Conservation (phyloP, 2,888 invertebrate species). For the Steinernema carpocapsae region DNA sequence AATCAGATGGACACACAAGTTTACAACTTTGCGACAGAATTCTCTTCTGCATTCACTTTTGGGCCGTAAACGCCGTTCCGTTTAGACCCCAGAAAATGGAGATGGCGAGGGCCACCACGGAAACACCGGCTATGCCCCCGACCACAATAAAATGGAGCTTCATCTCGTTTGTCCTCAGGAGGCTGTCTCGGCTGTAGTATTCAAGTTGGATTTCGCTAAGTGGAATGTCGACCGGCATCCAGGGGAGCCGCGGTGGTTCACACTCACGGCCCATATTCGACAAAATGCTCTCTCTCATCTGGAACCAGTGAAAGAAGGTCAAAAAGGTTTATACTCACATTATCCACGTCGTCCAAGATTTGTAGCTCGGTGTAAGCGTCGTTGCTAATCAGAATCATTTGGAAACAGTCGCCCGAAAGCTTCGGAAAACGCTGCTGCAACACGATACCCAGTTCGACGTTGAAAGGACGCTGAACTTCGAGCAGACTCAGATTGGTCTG, state of each 20-base stretch:
- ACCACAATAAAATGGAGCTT: slow-evolving; percentile 49
- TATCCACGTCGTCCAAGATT: slow-evolving; percentile 16
- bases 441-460: slow-evolving; percentile 43
- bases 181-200: slow-evolving; percentile 48
- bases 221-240: slow-evolving; percentile 22
- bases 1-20: neutral
- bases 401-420: slow-evolving; percentile 42
- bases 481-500: slow-evolving; percentile 36
- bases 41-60: slow-evolving; percentile 36
- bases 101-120: slow-evolving; percentile 44
- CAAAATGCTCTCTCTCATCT: slow-evolving; percentile 35
- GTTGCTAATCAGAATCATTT: slow-evolving; percentile 43
- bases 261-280: neutral
- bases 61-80: slow-evolving; percentile 42
- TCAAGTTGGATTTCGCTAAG: slow-evolving; percentile 46
- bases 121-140: slow-evolving; percentile 50
- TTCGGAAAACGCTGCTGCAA: slow-evolving; percentile 42
- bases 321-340: neutral
- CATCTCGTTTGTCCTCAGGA: slow-evolving; percentile 45
- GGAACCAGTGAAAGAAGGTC: neutral
- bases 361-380: slow-evolving; percentile 39
- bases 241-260: neutral
- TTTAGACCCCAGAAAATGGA: slow-evolving; percentile 45
- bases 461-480: slow-evolving; percentile 47
- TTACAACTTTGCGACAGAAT: neutral